phyloP scores from a whole-genome alignment of 2,113 vertebrate genomes.

The Neolamprologus devosi region DNA sequence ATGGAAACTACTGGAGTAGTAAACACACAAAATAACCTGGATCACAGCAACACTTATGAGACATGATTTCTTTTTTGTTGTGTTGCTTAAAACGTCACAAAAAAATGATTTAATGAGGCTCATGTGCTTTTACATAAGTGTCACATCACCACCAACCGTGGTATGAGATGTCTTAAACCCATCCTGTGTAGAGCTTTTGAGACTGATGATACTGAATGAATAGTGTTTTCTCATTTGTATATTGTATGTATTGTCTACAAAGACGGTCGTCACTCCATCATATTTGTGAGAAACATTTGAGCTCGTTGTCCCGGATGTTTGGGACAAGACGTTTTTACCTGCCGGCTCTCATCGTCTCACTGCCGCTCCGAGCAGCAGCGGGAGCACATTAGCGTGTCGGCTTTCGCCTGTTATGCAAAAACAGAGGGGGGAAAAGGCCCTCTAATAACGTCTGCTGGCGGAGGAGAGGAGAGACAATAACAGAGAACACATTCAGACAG shows the following conservation, averaged over 20 bases:
- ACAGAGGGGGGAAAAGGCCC: neutral
- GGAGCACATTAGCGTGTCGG: neutral
- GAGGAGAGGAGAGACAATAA: constrained; percentile 28
- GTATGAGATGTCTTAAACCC: neutral
- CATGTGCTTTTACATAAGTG: neutral
- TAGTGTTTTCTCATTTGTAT: neutral
- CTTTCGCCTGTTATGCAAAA: constrained; percentile 32
- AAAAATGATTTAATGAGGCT: neutral
- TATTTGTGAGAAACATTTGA: neutral
- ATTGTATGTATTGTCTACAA: neutral
- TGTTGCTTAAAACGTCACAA: neutral
- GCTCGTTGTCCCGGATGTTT: neutral
- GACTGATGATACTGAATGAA: neutral
- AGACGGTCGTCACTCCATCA: neutral
- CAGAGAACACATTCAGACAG: constrained; percentile 25
- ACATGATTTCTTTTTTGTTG: neutral
- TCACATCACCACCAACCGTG: neutral
- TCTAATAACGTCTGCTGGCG: constrained; percentile 6
- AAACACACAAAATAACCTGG: neutral
- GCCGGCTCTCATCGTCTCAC: neutral
- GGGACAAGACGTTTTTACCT: neutral
- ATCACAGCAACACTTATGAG: neutral
- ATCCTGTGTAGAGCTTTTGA: neutral
- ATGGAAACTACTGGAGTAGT: neutral
- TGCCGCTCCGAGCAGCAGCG: neutral